Base-by-base conservation (phyloP, 2,797 vertebrate genomes). In the Caiman crocodilus region DNA sequence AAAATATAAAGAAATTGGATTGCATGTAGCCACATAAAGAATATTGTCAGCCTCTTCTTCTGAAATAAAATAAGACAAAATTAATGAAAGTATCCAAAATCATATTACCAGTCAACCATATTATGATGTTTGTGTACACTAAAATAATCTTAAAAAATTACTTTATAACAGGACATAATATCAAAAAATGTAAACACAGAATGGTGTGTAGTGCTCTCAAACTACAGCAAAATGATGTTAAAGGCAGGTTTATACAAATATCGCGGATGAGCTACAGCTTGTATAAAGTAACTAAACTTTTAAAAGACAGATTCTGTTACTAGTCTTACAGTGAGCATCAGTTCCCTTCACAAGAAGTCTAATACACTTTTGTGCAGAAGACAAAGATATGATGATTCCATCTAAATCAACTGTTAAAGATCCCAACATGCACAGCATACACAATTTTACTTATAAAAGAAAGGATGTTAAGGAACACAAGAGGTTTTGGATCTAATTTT, bases 1-100 rank as follows among this genome's bases (percentile, higher is more conserved):
- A 85, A 98, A 98, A 95, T 98, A 99, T 90, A 99, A 97, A 28
- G 98, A 98, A 90, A 99, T 98, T 0, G 99, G 99, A 97, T 99
- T 99, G 97, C 99, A 99, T 0, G 98, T 98, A 76, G 98, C 98
- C 92, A 99, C 98, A 1, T 98, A 99, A 55, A 99, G 94, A 69
- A 94, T 74, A 65, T 98, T 98, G 97, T 98, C 90, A 50, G 80
- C 8, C 74, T 94, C 97, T 67, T 96, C 96, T 90, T 97, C 98
- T 98, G 94, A 92, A 97, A 97, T 20, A 79, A 85, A 76, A 94
- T 21, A 69, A 67, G 16, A 12, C 23, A 76, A 87, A 91, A 90
- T 50, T 14, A 92, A 84, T 42, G 67, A 57, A 88, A 84, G 15
- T 50, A 71, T 76, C 20, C 57, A 50, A 79, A 75, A 18, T 65